These are phyloP conservation scores for Metopia argyrocephala DNA, from an alignment of 2,888 invertebrate species.

Conservation along the genomic window DNA sequence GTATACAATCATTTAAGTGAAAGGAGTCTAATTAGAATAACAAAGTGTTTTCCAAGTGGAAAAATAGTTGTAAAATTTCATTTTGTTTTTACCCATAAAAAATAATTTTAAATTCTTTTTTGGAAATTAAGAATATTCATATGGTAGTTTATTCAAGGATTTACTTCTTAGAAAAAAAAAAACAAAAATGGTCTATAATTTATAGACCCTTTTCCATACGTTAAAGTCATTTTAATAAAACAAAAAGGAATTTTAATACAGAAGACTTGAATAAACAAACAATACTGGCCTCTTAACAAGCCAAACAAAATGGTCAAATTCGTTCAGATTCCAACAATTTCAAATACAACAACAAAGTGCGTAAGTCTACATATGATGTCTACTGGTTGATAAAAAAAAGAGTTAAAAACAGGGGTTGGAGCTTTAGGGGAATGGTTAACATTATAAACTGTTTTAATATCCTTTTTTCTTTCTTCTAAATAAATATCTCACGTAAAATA, in stretches of 20 bases:
- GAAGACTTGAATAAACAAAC: not conserved
- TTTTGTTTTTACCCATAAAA: not conserved
- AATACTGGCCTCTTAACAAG: not conserved
- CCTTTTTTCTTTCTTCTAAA: constrained; percentile 19
- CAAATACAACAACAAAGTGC: not conserved
- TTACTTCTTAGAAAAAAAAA: constrained; percentile 72
- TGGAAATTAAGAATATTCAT: constrained; percentile 20
- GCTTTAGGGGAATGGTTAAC: not conserved
- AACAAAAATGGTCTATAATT: constrained; percentile 43
- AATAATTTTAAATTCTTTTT: not conserved
- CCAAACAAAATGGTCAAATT: not conserved
- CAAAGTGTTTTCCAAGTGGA: constrained; percentile 64
- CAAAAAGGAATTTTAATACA: constrained; percentile 17
- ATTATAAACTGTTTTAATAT: constrained; percentile 51
- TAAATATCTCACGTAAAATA: constrained; percentile 53
- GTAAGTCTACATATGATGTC: not conserved
- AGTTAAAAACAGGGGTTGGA: not conserved
- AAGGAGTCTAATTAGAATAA: constrained; percentile 68
- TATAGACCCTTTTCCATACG: constrained; percentile 20
- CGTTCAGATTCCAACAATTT: not conserved
- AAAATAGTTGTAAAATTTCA: not conserved
- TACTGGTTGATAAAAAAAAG: not conserved
- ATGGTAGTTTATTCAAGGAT: constrained; percentile 75
- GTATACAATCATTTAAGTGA: not conserved
- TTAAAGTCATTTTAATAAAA: constrained; percentile 36